Evolutionary conservation across 2,888 invertebrate genomes (phyloP).

Genomic region (Mesoligia furuncula): DNA sequence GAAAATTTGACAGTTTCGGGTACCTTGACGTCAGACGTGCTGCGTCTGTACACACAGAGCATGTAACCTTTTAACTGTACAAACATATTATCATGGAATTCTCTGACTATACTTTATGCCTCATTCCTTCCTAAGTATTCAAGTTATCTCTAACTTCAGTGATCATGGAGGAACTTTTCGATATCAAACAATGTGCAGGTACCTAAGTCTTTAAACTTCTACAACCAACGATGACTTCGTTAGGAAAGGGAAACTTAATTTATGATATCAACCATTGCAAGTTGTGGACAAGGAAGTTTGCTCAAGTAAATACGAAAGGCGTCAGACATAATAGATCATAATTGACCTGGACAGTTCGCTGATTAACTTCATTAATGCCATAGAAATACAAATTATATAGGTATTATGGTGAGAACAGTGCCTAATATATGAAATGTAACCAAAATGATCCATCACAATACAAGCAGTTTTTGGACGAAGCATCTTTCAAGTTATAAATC

Average conservation of each 20-base stretch:
- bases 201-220: background rate
- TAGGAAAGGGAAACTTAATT: background rate
- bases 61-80: no score
- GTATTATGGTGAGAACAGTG: background rate
- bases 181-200: background rate
- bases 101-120: no score
- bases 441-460: background rate
- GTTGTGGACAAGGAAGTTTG: constrained; percentile 8
- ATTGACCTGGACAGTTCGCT: background rate
- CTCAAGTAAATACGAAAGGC: constrained; percentile 14
- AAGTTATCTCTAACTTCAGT: background rate
- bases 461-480: constrained; percentile 23
- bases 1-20: no score
- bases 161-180: background rate
- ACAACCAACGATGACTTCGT: background rate
- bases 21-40: no score
- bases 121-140: no score
- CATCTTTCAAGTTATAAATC: background rate
- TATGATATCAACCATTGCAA: background rate
- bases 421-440: no score
- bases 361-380: background rate
- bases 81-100: no score
- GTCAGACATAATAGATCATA: background rate
- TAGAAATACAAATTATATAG: background rate
- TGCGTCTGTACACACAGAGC: no score